Evolutionary conservation across 2,113 vertebrate species (phyloP).

Genomic region (Hepsetus odoe): DNA sequence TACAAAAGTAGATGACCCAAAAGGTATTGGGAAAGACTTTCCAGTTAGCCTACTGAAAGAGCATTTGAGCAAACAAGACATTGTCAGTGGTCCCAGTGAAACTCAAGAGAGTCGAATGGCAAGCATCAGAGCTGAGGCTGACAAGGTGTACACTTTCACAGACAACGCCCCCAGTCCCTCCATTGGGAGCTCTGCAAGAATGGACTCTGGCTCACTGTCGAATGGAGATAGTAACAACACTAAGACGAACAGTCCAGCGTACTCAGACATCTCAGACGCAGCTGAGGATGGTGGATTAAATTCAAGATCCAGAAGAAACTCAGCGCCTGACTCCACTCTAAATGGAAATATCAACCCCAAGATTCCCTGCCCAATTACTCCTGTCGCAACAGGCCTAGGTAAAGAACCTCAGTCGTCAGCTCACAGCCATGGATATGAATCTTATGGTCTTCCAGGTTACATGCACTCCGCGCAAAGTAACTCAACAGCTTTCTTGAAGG

Average conservation of each 20-base stretch:
- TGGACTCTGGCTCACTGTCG: constrained; percentile 83
- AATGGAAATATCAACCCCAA: constrained; percentile 77
- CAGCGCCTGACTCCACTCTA: constrained; percentile 82
- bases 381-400: constrained; percentile 73
- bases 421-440: constrained; percentile 92
- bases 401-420: constrained; percentile 92
- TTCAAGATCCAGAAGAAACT: constrained; percentile 86
- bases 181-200: constrained; percentile 89
- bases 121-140: constrained; percentile 96
- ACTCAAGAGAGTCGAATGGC: constrained; percentile 97
- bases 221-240: constrained; percentile 79
- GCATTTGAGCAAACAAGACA: constrained; percentile 91
- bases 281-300: constrained; percentile 93
- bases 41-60: constrained; percentile 95
- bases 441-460: constrained; percentile 93
- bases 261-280: constrained; percentile 96
- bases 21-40: constrained; percentile 85
- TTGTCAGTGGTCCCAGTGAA: constrained; percentile 84
- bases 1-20: constrained; percentile 87
- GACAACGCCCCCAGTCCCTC: constrained; percentile 98
- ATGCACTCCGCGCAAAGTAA: constrained; percentile 86
- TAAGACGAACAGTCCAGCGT: constrained; percentile 97
- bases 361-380: constrained; percentile 80
- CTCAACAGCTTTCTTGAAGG: constrained; percentile 77
- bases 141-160: constrained; percentile 98